Evolutionary conservation across 2,888 invertebrate genomes (phyloP), one percentile per base, ranked within the genome.

Genomic region (Tortrix viridana): DNA sequence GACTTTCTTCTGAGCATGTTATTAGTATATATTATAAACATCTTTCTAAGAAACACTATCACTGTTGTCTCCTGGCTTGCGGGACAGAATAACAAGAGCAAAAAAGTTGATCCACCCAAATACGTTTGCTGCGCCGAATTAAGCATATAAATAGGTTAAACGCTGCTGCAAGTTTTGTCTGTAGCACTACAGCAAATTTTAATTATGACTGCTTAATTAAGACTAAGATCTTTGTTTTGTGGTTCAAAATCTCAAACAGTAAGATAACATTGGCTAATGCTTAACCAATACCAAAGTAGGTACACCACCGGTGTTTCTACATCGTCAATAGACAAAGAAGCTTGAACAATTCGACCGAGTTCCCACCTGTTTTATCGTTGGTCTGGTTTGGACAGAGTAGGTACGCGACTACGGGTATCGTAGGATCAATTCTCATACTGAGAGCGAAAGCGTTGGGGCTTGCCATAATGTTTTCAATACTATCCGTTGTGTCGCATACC

Each of bases 391-490:
- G 61, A 65, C 57, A 60, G 48, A 54, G 49, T 57, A 52, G 3
- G 32, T 57, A 52, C 12, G 32, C 9, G 41, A 16, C n/a, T 41
- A 16, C 26, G 50, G 50, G 26, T 57, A 47, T 63, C 62, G 62
- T 32, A 19, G 23, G 41, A 46, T 43, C 53, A 37, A 26, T 47
- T 58, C 76, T 73, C 75, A 77, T 71, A 77, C 72, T 76, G 76
- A 79, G 72, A 79, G 81, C 81, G 82, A 85, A 85, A 84, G 82
- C 80, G 69, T 73, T 72, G 69, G 65, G 70, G 72, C 70, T 70
- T 74, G 70, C 67, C 71, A 67, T 47, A 63, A 63, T 52, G 64
- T 64, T 59, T 60, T 60, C 55, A 58, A 57, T 62, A 58, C 54
- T 57, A 54, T 26, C 61, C 49, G 54, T 57, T 56, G 62, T 67